Percentiles rank a stretch among this genome's conserved stretches.
Evolutionary conservation across 2,113 vertebrate genomes (phyloP).

Genomic region (Canis aureus): DNA sequence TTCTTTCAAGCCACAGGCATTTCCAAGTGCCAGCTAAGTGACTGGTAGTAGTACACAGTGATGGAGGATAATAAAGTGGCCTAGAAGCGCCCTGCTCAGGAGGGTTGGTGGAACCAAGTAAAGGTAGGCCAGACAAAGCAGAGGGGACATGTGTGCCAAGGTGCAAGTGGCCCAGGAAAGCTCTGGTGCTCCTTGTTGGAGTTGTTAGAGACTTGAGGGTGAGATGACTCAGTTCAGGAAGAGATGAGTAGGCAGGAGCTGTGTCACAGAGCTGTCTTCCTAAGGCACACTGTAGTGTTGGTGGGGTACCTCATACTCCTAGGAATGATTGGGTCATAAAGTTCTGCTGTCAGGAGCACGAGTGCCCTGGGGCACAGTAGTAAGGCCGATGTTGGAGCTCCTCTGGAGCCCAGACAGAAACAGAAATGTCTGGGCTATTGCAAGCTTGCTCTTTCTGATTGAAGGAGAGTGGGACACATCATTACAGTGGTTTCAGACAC

Average conservation of each 20-base stretch:
- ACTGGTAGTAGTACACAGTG: neutral
- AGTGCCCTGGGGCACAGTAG: rapidly evolving
- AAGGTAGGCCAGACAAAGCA: neutral
- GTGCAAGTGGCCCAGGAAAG: neutral
- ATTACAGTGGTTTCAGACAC: rapidly evolving
- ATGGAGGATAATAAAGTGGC: neutral
- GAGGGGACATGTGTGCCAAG: rapidly evolving
- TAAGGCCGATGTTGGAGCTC: neutral
- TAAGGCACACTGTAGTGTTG: neutral
- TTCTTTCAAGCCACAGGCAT: neutral
- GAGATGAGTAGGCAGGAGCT: neutral
- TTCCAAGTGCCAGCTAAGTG: neutral
- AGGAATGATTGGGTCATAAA: neutral
- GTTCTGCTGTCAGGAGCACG: neutral
- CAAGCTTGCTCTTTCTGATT: neutral
- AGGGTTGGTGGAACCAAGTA: no score
- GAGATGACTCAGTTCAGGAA: neutral
- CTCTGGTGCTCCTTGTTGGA: rapidly evolving
- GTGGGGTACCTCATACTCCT: neutral
- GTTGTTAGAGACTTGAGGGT: neutral
- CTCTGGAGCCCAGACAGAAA: neutral
- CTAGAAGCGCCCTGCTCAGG: neutral
- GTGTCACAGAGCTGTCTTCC: neutral
- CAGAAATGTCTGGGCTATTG: rapidly evolving
- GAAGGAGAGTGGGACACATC: neutral